Conservation (phyloP, 2,888 invertebrate genomes). For the Drosophila meridionalis region DNA sequence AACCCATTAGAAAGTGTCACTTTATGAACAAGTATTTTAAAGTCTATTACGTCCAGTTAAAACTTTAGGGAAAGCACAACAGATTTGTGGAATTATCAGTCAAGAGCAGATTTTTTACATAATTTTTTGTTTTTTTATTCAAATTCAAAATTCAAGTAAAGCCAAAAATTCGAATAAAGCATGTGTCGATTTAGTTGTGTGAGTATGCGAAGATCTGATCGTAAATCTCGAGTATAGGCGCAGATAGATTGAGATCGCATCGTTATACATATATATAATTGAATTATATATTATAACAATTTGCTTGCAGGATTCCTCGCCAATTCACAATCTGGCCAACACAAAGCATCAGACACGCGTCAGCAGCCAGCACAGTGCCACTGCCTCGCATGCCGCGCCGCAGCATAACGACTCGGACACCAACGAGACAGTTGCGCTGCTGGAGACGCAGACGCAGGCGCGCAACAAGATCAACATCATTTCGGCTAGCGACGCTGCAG, state of each 20-base stretch:
- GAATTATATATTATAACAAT: not conserved
- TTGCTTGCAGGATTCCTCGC: conserved; percentile 83
- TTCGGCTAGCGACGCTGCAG: conserved; percentile 66
- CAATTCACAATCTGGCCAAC: conserved; percentile 85
- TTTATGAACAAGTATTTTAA: not conserved
- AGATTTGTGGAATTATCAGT: not conserved
- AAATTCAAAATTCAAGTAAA: conserved; percentile 4
- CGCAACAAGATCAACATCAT: conserved; percentile 82
- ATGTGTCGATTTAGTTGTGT: not conserved
- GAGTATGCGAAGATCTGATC: not conserved
- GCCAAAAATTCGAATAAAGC: not conserved
- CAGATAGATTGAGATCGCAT: not conserved
- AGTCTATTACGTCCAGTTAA: not conserved
- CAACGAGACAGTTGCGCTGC: conserved; percentile 83
- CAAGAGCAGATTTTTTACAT: not conserved
- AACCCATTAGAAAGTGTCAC: not conserved
- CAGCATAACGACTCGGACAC: conserved; percentile 67
- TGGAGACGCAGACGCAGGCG: conserved; percentile 81
- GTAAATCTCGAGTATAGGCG: not conserved
- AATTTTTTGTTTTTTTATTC: too few species aligned
- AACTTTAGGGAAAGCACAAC: not conserved
- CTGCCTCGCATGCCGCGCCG: conserved; percentile 64
- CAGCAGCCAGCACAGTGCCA: conserved; percentile 75
- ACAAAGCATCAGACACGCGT: conserved; percentile 82
- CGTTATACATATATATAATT: not conserved